Base-by-base conservation (phyloP, 2,797 vertebrate species). In the Hoplostethus mediterraneus region DNA sequence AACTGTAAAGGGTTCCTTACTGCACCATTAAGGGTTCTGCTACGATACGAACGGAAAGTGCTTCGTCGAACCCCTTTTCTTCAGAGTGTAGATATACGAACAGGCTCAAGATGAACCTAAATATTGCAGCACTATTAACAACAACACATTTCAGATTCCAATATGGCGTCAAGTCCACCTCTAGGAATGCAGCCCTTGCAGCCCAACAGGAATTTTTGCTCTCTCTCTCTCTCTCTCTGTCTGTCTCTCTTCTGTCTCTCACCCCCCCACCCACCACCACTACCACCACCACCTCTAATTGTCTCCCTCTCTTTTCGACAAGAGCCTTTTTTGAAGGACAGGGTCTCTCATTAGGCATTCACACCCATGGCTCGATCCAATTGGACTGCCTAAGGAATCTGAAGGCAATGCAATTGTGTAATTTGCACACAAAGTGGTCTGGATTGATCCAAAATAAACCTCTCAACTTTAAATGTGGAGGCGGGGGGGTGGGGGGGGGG, bases 361-460 rank as follows among this genome's bases (percentile, higher is more conserved):
- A 92, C 91, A 93, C 64, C 79, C 85, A 95, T 86, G 83, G 89
- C 92, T 88, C 76, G 88, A 92, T 92, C 89, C 93, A 94, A 95
- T 95, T 95, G 95, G 94, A 95, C 96, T 95, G 95, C 91, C 92
- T 93, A 92, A 95, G 91, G 95, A 95, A 96, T 91, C 89, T 95
- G 93, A 96, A 95, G 94, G 93, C 95, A 96, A 96, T 93, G 93
- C 94, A 95, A 92, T 96, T 95, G 94, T 95, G 94, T 93, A 96
- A 98, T 97, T 97, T 97, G 96, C 96, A 97, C 96, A 96, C 96
- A 97, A 97, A 96, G 95, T 97, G 95, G 95, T 95, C 95, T 88
- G 94, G 95, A 97, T 97, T 97, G 96, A 97, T 97, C 96, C 96
- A 96, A 97, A 97, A 95, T 96, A 97, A 97, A 96, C 95, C 94